A percentile compares a stretch with the other conserved stretches of the same genome.
phyloP scores from a whole-genome alignment of 2,888 invertebrate species.

The Drosophila fulvimacula region DNA sequence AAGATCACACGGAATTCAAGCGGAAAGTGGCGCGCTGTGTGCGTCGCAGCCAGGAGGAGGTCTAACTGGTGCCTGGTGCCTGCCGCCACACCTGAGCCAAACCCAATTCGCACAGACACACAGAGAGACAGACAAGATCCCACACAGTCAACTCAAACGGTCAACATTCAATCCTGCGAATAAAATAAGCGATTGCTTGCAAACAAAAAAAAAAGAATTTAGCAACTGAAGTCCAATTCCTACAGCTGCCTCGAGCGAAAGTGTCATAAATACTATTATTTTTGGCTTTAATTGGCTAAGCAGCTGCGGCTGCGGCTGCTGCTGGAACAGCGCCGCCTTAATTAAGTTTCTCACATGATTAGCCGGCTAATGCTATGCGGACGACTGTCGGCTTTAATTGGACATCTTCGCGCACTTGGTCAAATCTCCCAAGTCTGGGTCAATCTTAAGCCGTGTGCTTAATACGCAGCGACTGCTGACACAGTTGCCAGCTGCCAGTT shows the following conservation, averaged over 20 bases:
- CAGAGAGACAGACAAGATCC: neutral
- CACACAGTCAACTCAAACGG: constrained; percentile 22
- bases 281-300: constrained; percentile 39
- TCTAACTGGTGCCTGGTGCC: constrained; percentile 32
- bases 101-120: constrained; percentile 8
- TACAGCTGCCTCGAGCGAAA: constrained; percentile 28
- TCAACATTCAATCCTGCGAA: constrained; percentile 49
- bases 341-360: constrained; percentile 40
- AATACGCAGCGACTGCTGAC: constrained; percentile 59
- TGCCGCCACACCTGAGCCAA: neutral
- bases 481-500: constrained; percentile 40
- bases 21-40: constrained; percentile 99
- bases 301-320: constrained; percentile 19
- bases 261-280: constrained; percentile 29
- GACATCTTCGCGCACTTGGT: constrained; percentile 33
- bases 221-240: constrained; percentile 17
- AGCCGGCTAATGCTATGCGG: constrained; percentile 46
- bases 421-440: constrained; percentile 47
- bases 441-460: constrained; percentile 70
- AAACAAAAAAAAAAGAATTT: constrained; percentile 7
- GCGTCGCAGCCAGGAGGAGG: constrained; percentile 98
- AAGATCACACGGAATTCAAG: constrained; percentile 98
- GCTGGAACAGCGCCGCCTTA: constrained; percentile 26
- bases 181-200: constrained; percentile 48
- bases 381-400: constrained; percentile 70